A percentile compares a stretch with the other conserved stretches of the same genome.
Conservation (phyloP, 2,113 vertebrate species). For the Casuarius casuarius region DNA sequence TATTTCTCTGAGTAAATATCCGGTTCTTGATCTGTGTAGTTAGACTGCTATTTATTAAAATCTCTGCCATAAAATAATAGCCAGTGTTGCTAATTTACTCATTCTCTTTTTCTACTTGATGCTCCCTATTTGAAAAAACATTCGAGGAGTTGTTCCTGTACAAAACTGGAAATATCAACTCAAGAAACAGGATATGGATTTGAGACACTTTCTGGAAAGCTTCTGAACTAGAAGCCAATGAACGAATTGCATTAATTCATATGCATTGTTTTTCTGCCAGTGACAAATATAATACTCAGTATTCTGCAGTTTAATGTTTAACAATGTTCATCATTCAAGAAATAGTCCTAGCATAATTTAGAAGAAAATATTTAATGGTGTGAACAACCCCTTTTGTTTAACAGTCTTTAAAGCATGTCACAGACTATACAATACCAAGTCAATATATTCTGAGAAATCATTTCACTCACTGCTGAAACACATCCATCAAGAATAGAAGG, state of each 20-base stretch:
- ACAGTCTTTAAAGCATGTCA: not conserved
- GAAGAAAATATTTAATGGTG: not conserved
- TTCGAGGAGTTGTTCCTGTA: not conserved
- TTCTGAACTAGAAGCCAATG: not conserved
- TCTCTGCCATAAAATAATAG: not conserved
- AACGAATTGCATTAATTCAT: not conserved
- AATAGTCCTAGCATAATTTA: not conserved
- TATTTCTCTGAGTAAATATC: not conserved
- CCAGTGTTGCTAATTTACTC: not conserved
- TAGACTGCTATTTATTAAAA: not conserved
- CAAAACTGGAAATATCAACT: not conserved
- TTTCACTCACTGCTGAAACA: not conserved
- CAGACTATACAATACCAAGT: not conserved
- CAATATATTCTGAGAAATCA: not conserved
- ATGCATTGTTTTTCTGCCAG: not conserved
- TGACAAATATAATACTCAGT: not conserved
- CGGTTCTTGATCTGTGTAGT: not conserved
- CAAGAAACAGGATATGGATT: not conserved
- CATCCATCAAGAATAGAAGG: not conserved
- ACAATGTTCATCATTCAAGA: not conserved
- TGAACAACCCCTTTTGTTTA: not conserved
- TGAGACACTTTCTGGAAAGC: not conserved
- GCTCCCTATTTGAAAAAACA: not conserved
- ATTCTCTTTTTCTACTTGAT: not conserved
- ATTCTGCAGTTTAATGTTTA: not conserved